Conservation (phyloP, 2,888 invertebrate genomes). For the Penaeus monodon region DNA sequence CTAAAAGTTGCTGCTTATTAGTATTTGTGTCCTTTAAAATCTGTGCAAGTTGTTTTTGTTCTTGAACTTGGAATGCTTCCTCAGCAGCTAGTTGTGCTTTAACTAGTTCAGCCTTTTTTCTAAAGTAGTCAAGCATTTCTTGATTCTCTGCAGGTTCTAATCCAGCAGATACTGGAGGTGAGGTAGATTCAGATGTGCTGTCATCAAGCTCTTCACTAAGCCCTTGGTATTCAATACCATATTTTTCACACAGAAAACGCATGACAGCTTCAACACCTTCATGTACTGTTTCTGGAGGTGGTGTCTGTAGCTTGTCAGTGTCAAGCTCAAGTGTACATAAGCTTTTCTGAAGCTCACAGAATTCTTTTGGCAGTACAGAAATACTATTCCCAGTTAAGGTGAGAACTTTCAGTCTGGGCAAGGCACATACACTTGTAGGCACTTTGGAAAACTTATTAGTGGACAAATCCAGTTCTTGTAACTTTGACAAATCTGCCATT, state of each 20-base stretch:
- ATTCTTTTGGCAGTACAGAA: constrained; percentile 52
- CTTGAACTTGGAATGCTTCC: constrained; percentile 51
- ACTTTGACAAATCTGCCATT: constrained; percentile 41
- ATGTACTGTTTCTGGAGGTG: constrained; percentile 24
- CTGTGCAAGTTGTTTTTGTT: constrained; percentile 36
- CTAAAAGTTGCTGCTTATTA: constrained; percentile 46
- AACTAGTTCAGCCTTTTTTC: constrained; percentile 50
- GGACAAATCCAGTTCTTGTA: constrained; percentile 56
- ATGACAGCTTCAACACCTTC: constrained; percentile 52
- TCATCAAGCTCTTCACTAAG: constrained; percentile 16
- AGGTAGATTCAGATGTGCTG: constrained; percentile 9
- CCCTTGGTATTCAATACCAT: constrained; percentile 48
- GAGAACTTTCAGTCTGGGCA: constrained; percentile 58
- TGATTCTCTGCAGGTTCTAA: constrained; percentile 37
- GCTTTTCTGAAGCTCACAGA: constrained; percentile 52
- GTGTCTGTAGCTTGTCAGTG: constrained; percentile 43
- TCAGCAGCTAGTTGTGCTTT: constrained; percentile 54
- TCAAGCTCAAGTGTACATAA: constrained; percentile 48
- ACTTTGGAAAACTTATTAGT: constrained; percentile 63
- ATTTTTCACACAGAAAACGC: constrained; percentile 53
- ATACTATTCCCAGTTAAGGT: constrained; percentile 53
- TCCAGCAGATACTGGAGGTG: constrained; percentile 19
- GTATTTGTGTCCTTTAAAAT: constrained; percentile 36
- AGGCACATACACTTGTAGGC: constrained; percentile 65
- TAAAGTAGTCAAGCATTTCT: constrained; percentile 44